A percentile compares a stretch with the other conserved stretches of the same genome.
Evolutionary conservation across 2,797 vertebrate genomes (phyloP).

Genomic region (Champsocephalus gunnari): DNA sequence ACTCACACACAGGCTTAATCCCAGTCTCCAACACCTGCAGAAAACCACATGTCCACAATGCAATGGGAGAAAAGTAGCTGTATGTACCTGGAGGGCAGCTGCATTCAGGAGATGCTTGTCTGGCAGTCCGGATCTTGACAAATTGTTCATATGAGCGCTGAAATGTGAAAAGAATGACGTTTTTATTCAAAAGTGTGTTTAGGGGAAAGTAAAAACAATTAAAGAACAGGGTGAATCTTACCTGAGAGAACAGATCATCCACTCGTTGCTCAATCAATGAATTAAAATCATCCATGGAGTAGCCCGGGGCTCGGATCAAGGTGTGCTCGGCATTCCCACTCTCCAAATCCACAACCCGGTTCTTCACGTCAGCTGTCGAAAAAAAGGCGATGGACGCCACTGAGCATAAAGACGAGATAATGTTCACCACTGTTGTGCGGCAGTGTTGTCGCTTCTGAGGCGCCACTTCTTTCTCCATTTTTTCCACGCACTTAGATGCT

Average conservation of each 20-base stretch:
- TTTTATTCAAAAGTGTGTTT: conserved; percentile 36
- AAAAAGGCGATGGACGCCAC: conserved; percentile 88
- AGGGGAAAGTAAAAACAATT: background rate
- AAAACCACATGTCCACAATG: background rate
- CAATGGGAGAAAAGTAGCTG: conserved; percentile 2
- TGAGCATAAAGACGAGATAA: conserved; percentile 85
- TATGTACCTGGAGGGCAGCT: conserved; percentile 96
- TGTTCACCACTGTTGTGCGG: conserved; percentile 72
- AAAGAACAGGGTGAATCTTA: conserved; percentile 66
- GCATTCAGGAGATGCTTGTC: conserved; percentile 91
- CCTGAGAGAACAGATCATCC: conserved; percentile 93
- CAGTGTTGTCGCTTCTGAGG: conserved; percentile 67
- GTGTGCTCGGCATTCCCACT: conserved; percentile 77
- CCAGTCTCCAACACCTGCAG: conserved; percentile 8
- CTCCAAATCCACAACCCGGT: conserved; percentile 90
- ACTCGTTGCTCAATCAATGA: conserved; percentile 91
- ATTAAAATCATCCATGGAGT: conserved; percentile 88
- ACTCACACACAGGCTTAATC: background rate
- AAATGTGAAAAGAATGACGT: conserved; percentile 35
- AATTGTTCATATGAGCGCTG: conserved; percentile 95
- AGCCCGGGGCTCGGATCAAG: conserved; percentile 77
- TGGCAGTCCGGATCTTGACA: conserved; percentile 90
- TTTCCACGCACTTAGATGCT: conserved; percentile 73
- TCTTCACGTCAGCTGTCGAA: conserved; percentile 87
- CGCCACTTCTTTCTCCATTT: conserved; percentile 78